Percentiles rank a stretch among this genome's conserved stretches.
phyloP scores from a whole-genome alignment of 2,113 vertebrate species.

The Bos indicus region DNA sequence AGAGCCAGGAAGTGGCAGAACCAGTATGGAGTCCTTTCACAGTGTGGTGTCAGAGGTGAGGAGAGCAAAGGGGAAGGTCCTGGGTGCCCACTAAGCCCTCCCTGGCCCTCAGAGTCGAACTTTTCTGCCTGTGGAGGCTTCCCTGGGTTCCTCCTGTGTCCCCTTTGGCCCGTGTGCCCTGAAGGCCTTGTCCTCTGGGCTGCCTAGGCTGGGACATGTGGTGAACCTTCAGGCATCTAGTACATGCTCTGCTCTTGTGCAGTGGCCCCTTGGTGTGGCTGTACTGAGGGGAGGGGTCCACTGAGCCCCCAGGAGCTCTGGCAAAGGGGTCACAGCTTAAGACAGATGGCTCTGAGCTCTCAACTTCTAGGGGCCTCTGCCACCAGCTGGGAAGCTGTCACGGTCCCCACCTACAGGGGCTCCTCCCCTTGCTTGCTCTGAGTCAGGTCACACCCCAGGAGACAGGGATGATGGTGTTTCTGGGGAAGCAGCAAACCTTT shows the following conservation, averaged over 20 bases:
- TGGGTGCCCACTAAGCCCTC: not conserved
- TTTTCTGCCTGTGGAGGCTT: not conserved
- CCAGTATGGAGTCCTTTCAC: fast-evolving
- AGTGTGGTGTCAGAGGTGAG: not conserved
- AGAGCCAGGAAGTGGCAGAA: not conserved
- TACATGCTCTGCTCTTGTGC: fast-evolving
- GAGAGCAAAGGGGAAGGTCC: not conserved
- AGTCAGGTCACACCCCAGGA: not conserved
- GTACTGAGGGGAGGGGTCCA: not conserved
- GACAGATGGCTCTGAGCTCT: not conserved
- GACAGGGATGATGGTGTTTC: not conserved
- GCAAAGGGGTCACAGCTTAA: no score
- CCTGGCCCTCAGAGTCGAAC: no score
- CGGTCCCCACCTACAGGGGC: fast-evolving
- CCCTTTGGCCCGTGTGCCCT: not conserved
- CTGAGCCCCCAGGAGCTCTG: no score
- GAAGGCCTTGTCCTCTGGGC: not conserved
- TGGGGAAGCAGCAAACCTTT: not conserved
- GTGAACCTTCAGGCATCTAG: not conserved
- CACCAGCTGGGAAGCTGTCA: fast-evolving
- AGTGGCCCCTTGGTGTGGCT: not conserved
- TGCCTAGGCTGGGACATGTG: not conserved
- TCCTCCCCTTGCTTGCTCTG: not conserved
- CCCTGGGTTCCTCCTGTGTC: not conserved
- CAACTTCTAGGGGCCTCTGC: not conserved